A percentile compares a stretch with the other conserved stretches of the same genome.
Conservation (phyloP, 2,888 invertebrate genomes). For the Andrena dorsata region DNA sequence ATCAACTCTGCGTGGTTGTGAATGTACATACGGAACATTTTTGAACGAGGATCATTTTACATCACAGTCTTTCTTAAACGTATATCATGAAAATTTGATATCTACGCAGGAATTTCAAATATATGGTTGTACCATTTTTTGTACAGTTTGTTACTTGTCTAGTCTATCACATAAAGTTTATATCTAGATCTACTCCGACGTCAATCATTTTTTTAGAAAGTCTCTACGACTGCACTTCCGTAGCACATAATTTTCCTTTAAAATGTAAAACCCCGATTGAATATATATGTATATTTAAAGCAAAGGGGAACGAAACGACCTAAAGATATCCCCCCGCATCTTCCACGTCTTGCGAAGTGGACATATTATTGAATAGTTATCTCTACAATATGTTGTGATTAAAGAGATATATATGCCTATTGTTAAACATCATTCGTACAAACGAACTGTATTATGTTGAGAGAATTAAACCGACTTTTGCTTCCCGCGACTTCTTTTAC, state of each 20-base stretch:
- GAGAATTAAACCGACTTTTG: constrained; percentile 47
- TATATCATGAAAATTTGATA: constrained; percentile 3
- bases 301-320: background rate
- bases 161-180: background rate
- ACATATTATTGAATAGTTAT: constrained; percentile 11
- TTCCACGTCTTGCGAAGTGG: constrained; percentile 12
- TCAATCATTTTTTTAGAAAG: constrained; percentile 1
- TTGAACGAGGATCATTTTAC: background rate
- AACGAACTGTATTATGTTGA: constrained; percentile 34
- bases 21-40: constrained; percentile 25
- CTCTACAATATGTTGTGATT: constrained; percentile 28
- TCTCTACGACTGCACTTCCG: background rate
- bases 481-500: constrained; percentile 34
- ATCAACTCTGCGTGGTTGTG: constrained; percentile 19
- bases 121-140: constrained; percentile 4
- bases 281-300: background rate
- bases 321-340: constrained; percentile 5
- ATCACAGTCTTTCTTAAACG: background rate
- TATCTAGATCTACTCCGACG: background rate
- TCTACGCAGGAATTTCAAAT: constrained; percentile 1
- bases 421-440: constrained; percentile 42
- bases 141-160: constrained; percentile 22
- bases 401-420: constrained; percentile 23
- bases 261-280: constrained; percentile 2
- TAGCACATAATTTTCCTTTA: constrained; percentile 10